Base-by-base conservation (phyloP, 2,888 invertebrate species). In the Trichopoda pennipes region DNA sequence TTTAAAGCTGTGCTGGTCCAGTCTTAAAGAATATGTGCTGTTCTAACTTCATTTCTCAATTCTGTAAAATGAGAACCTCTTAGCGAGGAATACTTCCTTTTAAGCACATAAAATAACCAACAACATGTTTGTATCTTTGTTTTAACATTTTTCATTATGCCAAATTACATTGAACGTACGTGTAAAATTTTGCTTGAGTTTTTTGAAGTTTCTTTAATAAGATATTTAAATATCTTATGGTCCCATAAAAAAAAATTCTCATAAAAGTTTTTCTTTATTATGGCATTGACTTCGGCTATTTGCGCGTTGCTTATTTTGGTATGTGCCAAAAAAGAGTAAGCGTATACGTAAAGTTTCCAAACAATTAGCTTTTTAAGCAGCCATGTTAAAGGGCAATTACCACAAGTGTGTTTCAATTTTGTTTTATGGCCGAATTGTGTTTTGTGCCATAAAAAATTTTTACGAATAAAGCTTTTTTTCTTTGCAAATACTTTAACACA, bases 201-300 rank as follows among this genome's bases (percentile, higher is more conserved):
- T 32, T 32, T 53, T 44, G 14, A 49, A 35, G 21, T 64, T 74
- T n/a, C 49, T 47, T 35, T 0, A n/a, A n/a, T n/a, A n/a, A n/a
- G n/a, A n/a, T n/a, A n/a, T n/a, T n/a, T n/a, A n/a, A 35, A 6
- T 35, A 44, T 75, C 47, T 51, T 75, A 42, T 66, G 49, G 75
- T 23, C 60, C 35, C 21, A 58, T 51, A 44, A 68, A 61, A 51
- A n/a, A 32, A 47, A 14, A 42, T 49, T 58, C 49, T 53, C 70
- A 21, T 80, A 66, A 81, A 77, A 68, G 47, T 63, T 35, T 44
- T 63, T 51, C 77, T 77, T 81, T 77, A 81, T 77, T 81, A 58
- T 73, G 76, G 49, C 81, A 77, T 77, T 81, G 81, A 81, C 81
- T 81, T 81, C 73, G 75, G 28, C 58, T 21, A 32, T 19, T 66